Base-by-base conservation (phyloP, 2,888 invertebrate genomes). In the Chloroclystis v-ata region DNA sequence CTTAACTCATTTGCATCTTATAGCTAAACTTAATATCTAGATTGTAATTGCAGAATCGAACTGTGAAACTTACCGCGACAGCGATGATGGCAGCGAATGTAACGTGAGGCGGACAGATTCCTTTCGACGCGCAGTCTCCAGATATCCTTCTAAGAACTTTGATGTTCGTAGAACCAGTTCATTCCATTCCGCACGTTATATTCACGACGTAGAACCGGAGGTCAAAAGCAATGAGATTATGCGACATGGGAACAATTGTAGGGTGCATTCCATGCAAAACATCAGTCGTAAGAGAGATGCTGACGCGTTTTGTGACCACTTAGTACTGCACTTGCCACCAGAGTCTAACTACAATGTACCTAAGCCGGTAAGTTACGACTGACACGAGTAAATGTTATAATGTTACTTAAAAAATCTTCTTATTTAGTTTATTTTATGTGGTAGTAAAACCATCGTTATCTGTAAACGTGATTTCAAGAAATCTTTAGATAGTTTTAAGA, bases 81-180 rank as follows among this genome's bases (percentile, higher is more conserved):
- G 87, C 60, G 87, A 87, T 39, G 87, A 85, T 37, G 82, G 75
- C 7, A 87, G 84, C 67, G 86, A 86, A 20, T 82, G 78, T 60
- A 83, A 84, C 56, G 69, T 85, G 28, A 60, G 82, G 39, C 76
- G 87, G 26, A 80, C 83, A 0, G 82, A 82, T 1, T 86, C 87
- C 0, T 86, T 87, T 60, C 69, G 80, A 0, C 61, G 78, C 13
- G 86, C 86, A 2, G 67, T 84, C 33, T 61, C 78, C 1, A 61
- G 72, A 11, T 73, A 72, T 33, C 81, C 82, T 0, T 70, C 79
- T 0, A 75, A 69, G 52, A 76, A 72, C 60, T 81, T 73, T 61
- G 83, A 85, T 60, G 82, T 84, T 6, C 56, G 77, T 28, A 61
- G 85, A 37, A 82, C 81, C 1, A 78, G 79, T 54, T 86, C 85